Base-by-base conservation (phyloP, 2,113 vertebrate species). In the Poicephalus meyeri region DNA sequence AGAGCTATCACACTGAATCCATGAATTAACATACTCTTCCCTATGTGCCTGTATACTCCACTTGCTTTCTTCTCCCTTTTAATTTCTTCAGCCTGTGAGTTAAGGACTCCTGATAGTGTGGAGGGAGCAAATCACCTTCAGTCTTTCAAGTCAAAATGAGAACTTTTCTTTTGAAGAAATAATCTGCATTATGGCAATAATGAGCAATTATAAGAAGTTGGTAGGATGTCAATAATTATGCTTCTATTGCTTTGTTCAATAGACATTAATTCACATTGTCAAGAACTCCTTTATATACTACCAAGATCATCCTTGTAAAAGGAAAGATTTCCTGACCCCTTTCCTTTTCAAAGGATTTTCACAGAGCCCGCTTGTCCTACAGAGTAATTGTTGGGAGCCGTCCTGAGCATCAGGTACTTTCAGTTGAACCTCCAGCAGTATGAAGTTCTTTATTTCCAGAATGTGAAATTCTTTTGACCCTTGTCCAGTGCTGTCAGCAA, bases 291-390 rank as follows among this genome's bases (percentile, higher is more conserved):
- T 70, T 63, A 17, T 60, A 5, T 33, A 8, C 47, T 35, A 14
- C 60, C 52, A 29, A 86, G 65, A 78, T 83, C 61, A 71, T 56
- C 69, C 81, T 63, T 76, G 64, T 74, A 78, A 77, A 94, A 58
- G 68, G 79, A 90, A 37, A 74, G 35, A 61, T 91, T 66, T 56
- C n/a, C 80, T 96, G 85, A 93, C 76, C 93, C 80, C 83, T 88
- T 74, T 26, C 53, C 64, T 95, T 28, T 77, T 83, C 68, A 80
- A 55, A 82, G n/a, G 55, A 6, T 89, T 89, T 93, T 88, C 80
- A 73, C 53, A 0, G 2, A 82, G 49, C 63, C 21, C 0, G 0
- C 24, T 83, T 64, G 20, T 74, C 86, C 68, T 77, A 31, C 41
- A 64, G 76, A 74, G 50, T 68, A 83, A 80, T 91, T 94, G 76